Percentiles rank a stretch among this genome's conserved stretches.
phyloP scores from a whole-genome alignment of 2,888 invertebrate genomes.

The Brachylomia viminalis region DNA sequence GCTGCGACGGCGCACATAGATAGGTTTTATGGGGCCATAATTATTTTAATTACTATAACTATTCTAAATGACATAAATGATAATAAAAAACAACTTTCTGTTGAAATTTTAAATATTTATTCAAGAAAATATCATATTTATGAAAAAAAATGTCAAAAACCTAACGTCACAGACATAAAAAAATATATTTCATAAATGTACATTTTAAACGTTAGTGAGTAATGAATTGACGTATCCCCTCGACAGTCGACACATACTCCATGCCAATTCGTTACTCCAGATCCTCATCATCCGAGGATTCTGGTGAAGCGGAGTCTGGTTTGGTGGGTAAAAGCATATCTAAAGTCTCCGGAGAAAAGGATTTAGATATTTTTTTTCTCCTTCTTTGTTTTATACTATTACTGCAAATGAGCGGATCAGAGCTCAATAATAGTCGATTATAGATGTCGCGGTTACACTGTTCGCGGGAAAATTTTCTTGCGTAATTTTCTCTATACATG shows the following conservation, averaged over 20 bases:
- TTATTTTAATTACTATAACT: not conserved
- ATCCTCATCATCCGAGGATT: conserved; percentile 16
- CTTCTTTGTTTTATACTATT: conserved; percentile 9
- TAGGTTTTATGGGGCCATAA: conserved; percentile 17
- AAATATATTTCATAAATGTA: not conserved
- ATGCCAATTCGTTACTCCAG: conserved; percentile 20
- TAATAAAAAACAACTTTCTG: conserved; percentile 2
- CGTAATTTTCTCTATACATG: not conserved
- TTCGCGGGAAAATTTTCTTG: not conserved
- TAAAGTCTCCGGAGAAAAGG: conserved; percentile 5
- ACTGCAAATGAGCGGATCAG: conserved; percentile 10
- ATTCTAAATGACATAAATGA: not conserved
- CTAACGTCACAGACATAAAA: not conserved
- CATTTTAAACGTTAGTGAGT: not conserved
- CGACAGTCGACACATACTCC: conserved; percentile 16
- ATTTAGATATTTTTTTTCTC: not conserved
- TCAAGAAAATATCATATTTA: conserved; percentile 11
- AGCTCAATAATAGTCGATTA: conserved; percentile 5
- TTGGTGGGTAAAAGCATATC: conserved; percentile 21
- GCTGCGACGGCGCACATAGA: not conserved
- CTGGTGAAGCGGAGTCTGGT: conserved; percentile 18
- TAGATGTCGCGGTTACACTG: conserved; percentile 17
- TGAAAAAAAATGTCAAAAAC: conserved; percentile 5
- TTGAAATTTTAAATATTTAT: conserved; percentile 15
- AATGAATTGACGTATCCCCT: conserved; percentile 10